These are phyloP conservation scores for Apteryx mantelli DNA, from an alignment of 2,113 vertebrate species.

Conservation along the genomic window DNA sequence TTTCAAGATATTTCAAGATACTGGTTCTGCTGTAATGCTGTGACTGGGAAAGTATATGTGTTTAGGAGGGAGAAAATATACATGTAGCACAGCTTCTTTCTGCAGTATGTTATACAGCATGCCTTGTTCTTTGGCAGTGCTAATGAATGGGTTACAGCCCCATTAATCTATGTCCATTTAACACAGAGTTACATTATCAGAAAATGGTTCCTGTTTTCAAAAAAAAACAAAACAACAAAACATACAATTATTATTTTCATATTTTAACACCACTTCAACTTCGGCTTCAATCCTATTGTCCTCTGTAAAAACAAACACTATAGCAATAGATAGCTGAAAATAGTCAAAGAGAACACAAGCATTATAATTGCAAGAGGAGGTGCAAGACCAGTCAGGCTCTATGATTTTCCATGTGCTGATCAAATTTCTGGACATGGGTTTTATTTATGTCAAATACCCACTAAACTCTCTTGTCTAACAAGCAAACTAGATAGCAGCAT, in stretches of 20 bases:
- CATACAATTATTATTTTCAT: not conserved
- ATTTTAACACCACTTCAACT: not conserved
- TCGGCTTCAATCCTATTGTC: not conserved
- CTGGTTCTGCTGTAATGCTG: not conserved
- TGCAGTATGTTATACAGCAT: not conserved
- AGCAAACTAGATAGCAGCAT: not conserved
- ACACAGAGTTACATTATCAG: not conserved
- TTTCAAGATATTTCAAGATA: not conserved
- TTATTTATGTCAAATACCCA: not conserved
- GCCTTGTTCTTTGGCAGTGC: not conserved
- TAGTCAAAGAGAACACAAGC: not conserved
- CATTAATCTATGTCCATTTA: not conserved
- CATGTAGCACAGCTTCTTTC: not conserved
- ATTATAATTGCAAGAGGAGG: not conserved
- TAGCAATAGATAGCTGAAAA: not conserved
- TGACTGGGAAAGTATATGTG: not conserved
- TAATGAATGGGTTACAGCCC: not conserved
- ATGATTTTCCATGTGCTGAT: not conserved
- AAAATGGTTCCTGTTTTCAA: not conserved
- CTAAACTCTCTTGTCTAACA: not conserved
- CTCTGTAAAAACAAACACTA: not conserved
- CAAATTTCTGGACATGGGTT: not conserved
- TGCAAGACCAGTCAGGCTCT: not conserved
- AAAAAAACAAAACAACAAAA: too few species aligned
- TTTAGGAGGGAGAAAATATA: not conserved